A percentile compares a stretch with the other conserved stretches of the same genome.
Evolutionary conservation across 1,140 invertebrate genomes (phyloP).

Genomic region (Helicorthomorpha holstii): DNA sequence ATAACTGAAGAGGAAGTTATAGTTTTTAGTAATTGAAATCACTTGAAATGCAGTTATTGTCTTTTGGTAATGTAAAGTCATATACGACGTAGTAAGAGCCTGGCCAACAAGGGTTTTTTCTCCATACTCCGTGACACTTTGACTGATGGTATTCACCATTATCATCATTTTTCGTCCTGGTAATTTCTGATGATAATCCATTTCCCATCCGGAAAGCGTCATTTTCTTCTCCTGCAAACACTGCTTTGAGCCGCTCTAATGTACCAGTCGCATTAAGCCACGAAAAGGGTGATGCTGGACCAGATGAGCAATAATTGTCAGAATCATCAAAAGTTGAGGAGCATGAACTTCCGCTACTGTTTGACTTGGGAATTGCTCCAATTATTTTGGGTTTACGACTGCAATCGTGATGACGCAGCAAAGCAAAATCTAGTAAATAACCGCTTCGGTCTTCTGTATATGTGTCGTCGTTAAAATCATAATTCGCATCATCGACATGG

Average conservation of each 20-base stretch:
- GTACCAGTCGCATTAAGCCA: neutral
- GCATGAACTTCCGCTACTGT: neutral
- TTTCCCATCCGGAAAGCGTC: neutral
- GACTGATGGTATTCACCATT: neutral
- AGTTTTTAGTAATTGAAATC: too few species aligned
- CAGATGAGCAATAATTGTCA: neutral
- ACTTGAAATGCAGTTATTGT: too few species aligned
- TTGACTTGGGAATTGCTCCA: neutral
- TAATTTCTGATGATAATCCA: neutral
- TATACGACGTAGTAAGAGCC: conserved; percentile 4
- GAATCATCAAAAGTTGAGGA: neutral
- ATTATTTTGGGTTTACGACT: neutral
- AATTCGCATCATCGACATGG: conserved; percentile 29
- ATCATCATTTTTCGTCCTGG: neutral
- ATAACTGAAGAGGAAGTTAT: too few species aligned
- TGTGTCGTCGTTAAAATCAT: neutral
- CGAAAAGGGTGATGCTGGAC: neutral
- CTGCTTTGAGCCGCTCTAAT: neutral
- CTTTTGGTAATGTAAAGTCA: neutral
- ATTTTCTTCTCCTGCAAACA: neutral
- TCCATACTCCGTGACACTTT: neutral
- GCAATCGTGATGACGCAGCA: neutral
- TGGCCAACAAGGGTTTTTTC: neutral
- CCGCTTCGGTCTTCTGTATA: neutral
- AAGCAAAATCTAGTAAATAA: neutral